Conservation (phyloP, 2,888 invertebrate species). For the Orthosia gracilis region DNA sequence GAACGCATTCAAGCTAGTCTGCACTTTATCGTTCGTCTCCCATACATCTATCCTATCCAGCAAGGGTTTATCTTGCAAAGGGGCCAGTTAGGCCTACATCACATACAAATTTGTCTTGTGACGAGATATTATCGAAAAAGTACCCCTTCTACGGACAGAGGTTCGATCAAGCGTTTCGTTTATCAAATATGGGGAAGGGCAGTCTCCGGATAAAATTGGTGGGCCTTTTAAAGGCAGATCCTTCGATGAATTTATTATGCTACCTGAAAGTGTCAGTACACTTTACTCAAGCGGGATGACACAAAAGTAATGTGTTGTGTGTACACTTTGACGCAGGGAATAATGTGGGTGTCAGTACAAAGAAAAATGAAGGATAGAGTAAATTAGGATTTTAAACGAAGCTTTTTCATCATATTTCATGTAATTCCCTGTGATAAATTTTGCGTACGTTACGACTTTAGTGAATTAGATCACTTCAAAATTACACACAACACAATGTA, state of each 20-base stretch:
- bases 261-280: slow-evolving; percentile 65
- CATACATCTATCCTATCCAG: slow-evolving; percentile 64
- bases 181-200: slow-evolving; percentile 85
- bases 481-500: no score
- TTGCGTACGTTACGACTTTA: no score
- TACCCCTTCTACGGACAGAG: slow-evolving; percentile 77
- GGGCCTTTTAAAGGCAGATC: slow-evolving; percentile 72
- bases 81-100: slow-evolving; percentile 77
- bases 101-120: slow-evolving; percentile 87
- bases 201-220: slow-evolving; percentile 73
- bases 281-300: slow-evolving; percentile 52
- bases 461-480: no score
- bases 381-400: slow-evolving; percentile 1
- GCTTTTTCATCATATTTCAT: not conserved
- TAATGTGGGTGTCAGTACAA: slow-evolving; percentile 5
- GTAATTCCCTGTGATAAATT: not conserved
- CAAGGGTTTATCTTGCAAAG: slow-evolving; percentile 73
- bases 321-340: slow-evolving; percentile 10
- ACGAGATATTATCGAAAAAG: slow-evolving; percentile 87
- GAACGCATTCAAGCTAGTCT: slow-evolving; percentile 18
- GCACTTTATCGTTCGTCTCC: slow-evolving; percentile 35
- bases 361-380: not conserved
- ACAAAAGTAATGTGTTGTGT: slow-evolving; percentile 57
- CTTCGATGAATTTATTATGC: slow-evolving; percentile 75
- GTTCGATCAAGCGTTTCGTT: slow-evolving; percentile 84